Percentiles rank a stretch among this genome's conserved stretches.
phyloP scores from a whole-genome alignment of 2,888 invertebrate genomes.

The Gymnosoma rotundatum region DNA sequence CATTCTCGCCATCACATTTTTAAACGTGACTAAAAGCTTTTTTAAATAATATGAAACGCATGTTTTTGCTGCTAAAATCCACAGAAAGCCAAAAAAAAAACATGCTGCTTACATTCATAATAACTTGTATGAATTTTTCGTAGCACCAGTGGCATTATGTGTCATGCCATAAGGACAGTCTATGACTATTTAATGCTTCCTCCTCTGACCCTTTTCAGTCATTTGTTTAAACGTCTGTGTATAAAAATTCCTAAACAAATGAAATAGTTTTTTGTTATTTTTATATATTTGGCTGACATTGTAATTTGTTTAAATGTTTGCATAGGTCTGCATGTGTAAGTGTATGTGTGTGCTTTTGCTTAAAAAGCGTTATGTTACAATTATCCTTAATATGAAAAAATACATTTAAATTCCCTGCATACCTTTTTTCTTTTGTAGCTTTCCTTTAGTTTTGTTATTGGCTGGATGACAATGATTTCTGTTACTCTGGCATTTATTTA shows the following conservation, averaged over 20 bases:
- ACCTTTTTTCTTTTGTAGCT: slow-evolving; percentile 36
- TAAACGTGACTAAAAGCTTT: neutral
- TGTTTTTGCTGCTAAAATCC: slow-evolving; percentile 3
- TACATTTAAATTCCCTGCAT: slow-evolving; percentile 30
- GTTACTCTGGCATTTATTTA: neutral
- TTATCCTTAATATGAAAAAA: slow-evolving; percentile 69
- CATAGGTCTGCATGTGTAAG: slow-evolving; percentile 25
- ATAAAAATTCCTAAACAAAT: neutral
- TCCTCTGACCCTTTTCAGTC: slow-evolving; percentile 1
- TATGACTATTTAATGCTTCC: neutral
- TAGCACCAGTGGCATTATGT: slow-evolving; percentile 26
- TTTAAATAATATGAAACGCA: slow-evolving; percentile 14
- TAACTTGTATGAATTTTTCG: slow-evolving; percentile 18
- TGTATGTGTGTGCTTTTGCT: slow-evolving; percentile 68
- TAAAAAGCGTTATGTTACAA: slow-evolving; percentile 78
- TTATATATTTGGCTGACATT: neutral
- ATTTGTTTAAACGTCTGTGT: neutral
- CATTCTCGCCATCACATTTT: too few relatives aligned
- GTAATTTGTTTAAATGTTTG: slow-evolving; percentile 19
- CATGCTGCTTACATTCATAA: slow-evolving; percentile 22
- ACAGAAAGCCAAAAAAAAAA: too few relatives aligned
- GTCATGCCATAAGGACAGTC: slow-evolving; percentile 10
- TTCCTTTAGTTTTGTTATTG: slow-evolving; percentile 8
- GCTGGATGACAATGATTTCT: neutral
- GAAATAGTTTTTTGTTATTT: slow-evolving; percentile 6